Evolutionary conservation across 1,140 invertebrate species (phyloP).

Genomic region (Apis florea): DNA sequence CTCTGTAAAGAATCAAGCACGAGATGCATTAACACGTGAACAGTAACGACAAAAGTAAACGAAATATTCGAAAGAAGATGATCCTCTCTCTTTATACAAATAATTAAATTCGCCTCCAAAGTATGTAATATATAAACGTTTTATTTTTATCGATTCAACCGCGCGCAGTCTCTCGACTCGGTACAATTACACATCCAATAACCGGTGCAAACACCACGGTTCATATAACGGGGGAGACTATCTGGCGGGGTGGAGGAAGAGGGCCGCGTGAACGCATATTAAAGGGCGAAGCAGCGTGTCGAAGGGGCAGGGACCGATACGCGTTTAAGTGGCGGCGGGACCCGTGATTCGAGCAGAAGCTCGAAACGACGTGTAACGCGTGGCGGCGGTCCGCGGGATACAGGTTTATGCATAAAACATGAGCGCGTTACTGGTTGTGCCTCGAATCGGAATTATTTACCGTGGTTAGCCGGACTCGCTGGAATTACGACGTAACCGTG

Average conservation of each 20-base stretch:
- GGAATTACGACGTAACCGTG: conserved; percentile 50
- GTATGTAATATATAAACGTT: too few species aligned
- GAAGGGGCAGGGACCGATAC: not conserved
- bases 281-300: not conserved
- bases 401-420: conserved; percentile 63
- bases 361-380: conserved; percentile 40
- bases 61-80: too few species aligned
- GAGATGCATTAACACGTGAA: too few species aligned
- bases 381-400: conserved; percentile 14
- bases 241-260: not conserved
- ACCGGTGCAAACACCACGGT: not conserved
- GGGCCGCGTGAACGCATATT: not conserved
- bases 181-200: not conserved
- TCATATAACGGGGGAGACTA: not conserved
- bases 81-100: too few species aligned
- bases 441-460: conserved; percentile 66
- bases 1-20: too few species aligned
- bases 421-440: conserved; percentile 44
- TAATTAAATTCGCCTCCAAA: too few species aligned
- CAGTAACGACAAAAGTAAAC: too few species aligned
- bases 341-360: conserved; percentile 22
- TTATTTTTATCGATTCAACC: too few species aligned
- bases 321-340: conserved; percentile 18
- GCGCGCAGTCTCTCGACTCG: too few species aligned
- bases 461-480: conserved; percentile 50